These are phyloP conservation scores for Elachura formosa DNA, from an alignment of 2,113 vertebrate genomes.

Conservation along the genomic window DNA sequence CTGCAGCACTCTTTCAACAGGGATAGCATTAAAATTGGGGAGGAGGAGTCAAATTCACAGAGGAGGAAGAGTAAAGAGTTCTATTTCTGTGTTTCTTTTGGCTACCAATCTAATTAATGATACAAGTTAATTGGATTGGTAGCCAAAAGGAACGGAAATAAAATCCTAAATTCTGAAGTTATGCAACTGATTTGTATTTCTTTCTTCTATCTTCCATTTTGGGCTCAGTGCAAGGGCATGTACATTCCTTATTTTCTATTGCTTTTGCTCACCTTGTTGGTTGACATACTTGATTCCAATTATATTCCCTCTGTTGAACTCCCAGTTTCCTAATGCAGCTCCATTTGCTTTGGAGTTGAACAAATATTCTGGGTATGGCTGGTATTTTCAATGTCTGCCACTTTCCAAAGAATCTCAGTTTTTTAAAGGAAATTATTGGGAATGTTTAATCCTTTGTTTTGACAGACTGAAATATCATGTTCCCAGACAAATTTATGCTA, in stretches of 20 bases:
- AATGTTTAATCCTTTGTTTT: background rate
- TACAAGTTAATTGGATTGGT: conserved; percentile 36
- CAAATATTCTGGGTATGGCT: background rate
- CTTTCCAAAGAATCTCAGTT: background rate
- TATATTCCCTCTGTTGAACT: background rate
- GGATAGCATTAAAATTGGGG: background rate
- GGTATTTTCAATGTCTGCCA: background rate
- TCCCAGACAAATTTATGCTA: background rate
- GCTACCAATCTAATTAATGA: conserved; percentile 45
- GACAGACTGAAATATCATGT: background rate
- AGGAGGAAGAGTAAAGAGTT: background rate
- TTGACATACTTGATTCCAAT: background rate
- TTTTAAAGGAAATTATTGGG: background rate
- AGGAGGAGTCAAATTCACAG: background rate
- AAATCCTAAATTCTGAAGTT: background rate
- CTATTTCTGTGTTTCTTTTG: conserved; percentile 38
- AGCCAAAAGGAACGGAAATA: conserved; percentile 31
- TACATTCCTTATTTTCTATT: background rate
- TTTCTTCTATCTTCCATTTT: background rate
- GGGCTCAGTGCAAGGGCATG: background rate
- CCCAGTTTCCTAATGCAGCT: background rate
- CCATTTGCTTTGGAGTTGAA: background rate
- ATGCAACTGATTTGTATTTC: background rate
- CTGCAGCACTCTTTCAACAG: background rate
- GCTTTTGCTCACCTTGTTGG: background rate